Conservation (phyloP, 2,797 vertebrate species). For the Rhinophrynus dorsalis region DNA sequence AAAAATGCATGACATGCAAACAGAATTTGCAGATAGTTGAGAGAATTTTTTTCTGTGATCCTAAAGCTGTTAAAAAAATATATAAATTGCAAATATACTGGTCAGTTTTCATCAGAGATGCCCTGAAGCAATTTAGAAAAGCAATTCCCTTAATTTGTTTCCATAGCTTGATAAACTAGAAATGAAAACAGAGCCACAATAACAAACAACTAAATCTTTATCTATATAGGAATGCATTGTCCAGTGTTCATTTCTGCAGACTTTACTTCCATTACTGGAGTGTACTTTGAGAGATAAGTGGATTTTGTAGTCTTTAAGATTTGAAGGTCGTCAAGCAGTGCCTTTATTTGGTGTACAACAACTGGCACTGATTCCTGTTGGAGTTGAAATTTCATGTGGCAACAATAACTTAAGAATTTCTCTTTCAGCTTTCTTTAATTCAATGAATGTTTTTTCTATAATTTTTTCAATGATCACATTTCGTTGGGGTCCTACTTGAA, state of each 20-base stretch:
- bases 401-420: conserved; percentile 86
- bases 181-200: conserved; percentile 78
- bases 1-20: conserved; percentile 65
- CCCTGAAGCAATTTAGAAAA: conserved; percentile 60
- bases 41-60: no score
- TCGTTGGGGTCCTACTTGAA: conserved; percentile 78
- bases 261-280: conserved; percentile 65
- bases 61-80: conserved; percentile 66
- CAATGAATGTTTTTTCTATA: conserved; percentile 74
- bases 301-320: conserved; percentile 72
- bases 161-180: conserved; percentile 93
- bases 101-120: neutral
- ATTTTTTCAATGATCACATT: conserved; percentile 78
- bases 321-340: conserved; percentile 83
- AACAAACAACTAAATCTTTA: conserved; percentile 82
- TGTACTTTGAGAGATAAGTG: conserved; percentile 65
- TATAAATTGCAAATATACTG: conserved; percentile 18
- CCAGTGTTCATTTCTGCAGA: conserved; percentile 67
- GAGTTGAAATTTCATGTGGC: conserved; percentile 75
- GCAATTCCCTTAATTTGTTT: conserved; percentile 82
- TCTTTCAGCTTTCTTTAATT: conserved; percentile 71
- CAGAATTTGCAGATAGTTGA: conserved; percentile 66
- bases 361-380: conserved; percentile 90
- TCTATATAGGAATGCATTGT: conserved; percentile 77
- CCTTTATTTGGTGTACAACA: conserved; percentile 91